Evolutionary conservation across 2,888 invertebrate genomes (phyloP).

Genomic region (Trichogramma evanescens): DNA sequence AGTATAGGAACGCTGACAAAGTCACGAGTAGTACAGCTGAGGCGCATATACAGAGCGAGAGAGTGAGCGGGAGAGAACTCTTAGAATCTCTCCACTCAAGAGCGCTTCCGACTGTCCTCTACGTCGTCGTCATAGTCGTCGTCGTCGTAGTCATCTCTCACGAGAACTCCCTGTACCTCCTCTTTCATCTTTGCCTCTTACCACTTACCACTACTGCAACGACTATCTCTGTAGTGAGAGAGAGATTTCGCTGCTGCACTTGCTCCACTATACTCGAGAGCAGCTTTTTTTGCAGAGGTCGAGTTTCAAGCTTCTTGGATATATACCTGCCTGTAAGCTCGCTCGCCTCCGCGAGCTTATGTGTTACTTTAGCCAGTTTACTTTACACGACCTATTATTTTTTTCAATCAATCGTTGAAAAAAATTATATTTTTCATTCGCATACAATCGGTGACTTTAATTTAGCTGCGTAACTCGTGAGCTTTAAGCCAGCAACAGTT

Average conservation of each 20-base stretch:
- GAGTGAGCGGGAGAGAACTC: slow-evolving; percentile 36
- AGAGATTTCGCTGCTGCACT: slow-evolving; percentile 3
- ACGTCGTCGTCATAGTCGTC: slow-evolving; percentile 2
- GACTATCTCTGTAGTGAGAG: too few species aligned
- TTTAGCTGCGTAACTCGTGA: too few species aligned
- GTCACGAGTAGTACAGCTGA: slow-evolving; percentile 33
- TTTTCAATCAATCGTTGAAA: too few species aligned
- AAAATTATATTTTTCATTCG: too few species aligned
- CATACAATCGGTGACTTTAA: too few species aligned
- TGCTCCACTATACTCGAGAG: slow-evolving; percentile 18
- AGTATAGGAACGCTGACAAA: slow-evolving; percentile 40
- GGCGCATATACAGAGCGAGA: slow-evolving; percentile 22
- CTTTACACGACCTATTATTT: too few species aligned
- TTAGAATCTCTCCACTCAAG: slow-evolving; percentile 41
- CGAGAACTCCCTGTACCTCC: slow-evolving; percentile 5
- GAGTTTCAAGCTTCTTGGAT: too few species aligned
- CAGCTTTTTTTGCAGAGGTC: too few species aligned
- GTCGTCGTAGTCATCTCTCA: not conserved
- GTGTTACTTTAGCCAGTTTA: too few species aligned
- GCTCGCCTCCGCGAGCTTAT: too few species aligned
- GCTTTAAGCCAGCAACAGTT: too few species aligned
- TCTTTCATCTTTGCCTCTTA: slow-evolving; percentile 7
- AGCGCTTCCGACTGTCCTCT: slow-evolving; percentile 25
- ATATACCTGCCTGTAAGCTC: too few species aligned
- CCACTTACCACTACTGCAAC: slow-evolving; percentile 5